Percentiles rank a stretch among this genome's conserved stretches.
Evolutionary conservation across 92 coral and sea anemone species (phyloP).

Genomic region (Blastomussa wellsi): DNA sequence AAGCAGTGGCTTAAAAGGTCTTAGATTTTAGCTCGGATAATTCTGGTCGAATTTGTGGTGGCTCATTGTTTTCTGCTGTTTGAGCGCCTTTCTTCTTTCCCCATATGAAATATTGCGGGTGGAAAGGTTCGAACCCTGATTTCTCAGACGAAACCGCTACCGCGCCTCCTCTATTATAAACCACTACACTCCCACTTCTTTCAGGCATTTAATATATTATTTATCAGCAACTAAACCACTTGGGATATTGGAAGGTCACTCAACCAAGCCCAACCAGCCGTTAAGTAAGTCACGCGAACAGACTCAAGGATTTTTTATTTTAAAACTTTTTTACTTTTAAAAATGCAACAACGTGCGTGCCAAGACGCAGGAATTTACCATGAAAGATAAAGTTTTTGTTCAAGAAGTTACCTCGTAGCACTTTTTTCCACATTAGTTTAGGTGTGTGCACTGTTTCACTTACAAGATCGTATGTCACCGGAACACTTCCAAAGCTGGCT

Average conservation of each 20-base stretch:
- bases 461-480: constrained; percentile 5
- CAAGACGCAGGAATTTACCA: background rate
- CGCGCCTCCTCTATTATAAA: background rate
- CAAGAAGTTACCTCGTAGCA: background rate
- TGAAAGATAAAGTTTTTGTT: background rate
- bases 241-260: background rate
- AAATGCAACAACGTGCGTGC: background rate
- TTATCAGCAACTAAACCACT: background rate
- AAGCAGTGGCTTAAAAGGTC: background rate
- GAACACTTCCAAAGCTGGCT: background rate
- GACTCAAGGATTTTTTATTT: no score
- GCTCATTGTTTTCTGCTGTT: background rate
- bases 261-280: background rate
- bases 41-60: background rate
- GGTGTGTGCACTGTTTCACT: background rate
- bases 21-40: background rate
- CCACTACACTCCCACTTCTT: background rate
- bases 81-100: no score
- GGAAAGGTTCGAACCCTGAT: background rate
- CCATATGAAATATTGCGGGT: background rate
- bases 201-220: constrained; percentile 1
- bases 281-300: background rate
- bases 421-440: background rate
- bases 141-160: background rate
- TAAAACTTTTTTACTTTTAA: background rate